Evolutionary conservation across 2,888 invertebrate genomes (phyloP), one percentile per base, ranked within the genome.

Genomic region (Drosophila mettleri): DNA sequence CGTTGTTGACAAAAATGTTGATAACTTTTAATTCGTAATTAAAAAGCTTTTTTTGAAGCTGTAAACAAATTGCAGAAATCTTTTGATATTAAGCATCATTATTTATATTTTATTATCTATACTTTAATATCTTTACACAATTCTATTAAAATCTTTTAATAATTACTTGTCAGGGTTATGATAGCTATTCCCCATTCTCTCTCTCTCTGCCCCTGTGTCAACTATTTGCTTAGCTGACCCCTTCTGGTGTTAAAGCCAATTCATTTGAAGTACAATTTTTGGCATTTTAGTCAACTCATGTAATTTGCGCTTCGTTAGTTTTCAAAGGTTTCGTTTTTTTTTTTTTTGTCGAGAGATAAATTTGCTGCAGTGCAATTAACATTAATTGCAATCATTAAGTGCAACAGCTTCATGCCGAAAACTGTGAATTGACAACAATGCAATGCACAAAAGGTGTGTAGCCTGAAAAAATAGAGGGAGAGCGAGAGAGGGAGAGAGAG

Each of bases 351-450:
- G 34, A 52, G 27, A 62, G 52, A 54, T 45, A 57, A 74, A 65
- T 43, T 66, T 61, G 53, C 54, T 69, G 80, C 76, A 74, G 74
- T 71, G 81, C 66, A 78, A 86, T 88, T 77, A 80, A 74, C 88
- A 73, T 74, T 86, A 86, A 86, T 86, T 84, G 82, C 86, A 76
- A 45, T 76, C 88, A 86, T 84, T 88, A 88, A 80, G 71, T 80
- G 62, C 70, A 72, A 80, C 86, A 86, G 72, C 74, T 86, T 82
- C 78, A 80, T 84, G 86, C 64, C 67, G 49, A 52, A 72, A 81
- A 66, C 38, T 62, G 61, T 57, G 65, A 75, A 78, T 71, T 58
- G 62, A 69, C 69, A 65, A 69, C 34, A 16, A 70, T 58, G 58
- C 43, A 20, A 24, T 43, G 38, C 62, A 18, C 48, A 20, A 41